Evolutionary conservation across 2,113 vertebrate genomes (phyloP), one percentile per base, ranked within the genome.

Genomic region (Psammodynastes pulverulentus): DNA sequence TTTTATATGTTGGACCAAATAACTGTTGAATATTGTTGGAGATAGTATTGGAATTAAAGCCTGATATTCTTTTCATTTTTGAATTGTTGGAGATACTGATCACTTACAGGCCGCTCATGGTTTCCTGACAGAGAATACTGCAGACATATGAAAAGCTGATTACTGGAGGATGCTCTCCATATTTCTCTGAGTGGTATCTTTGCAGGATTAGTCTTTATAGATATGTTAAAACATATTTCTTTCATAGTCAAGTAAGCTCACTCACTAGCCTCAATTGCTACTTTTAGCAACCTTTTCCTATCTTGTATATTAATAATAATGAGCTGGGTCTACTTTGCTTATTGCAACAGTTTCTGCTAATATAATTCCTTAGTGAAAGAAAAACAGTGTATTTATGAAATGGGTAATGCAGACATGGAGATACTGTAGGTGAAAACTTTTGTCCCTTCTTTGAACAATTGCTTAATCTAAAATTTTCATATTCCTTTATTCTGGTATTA

Each of bases 211-310:
- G 91, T 94, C 91, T 90, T 94, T 79, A 86, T 89, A 34, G 21
- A 86, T n/a, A n/a, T 93, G 93, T 87, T 94, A 90, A 93, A 91
- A 95, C 86, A 3, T 34, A 92, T 93, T 92, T 21, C 49, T 89
- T 94, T 53, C 48, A 84, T 89, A 3, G 89, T 93, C 67, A 79
- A 56, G 95, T 91, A 1, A 93, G 5, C 46, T 89, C n/a, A 88
- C 86, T 2, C 93, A 56, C 94, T 94, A 92, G 94, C 89, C 52
- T 67, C 79, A 88, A 91, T 89, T 94, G 95, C 91, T 91, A 95
- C 96, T 98, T 97, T 98, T 98, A 98, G 97, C 97, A 98, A 97
- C 97, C 97, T 98, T 97, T 96, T 97, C 96, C 96, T 97, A 86
- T 96, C 96, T 96, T 95, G 92, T 62, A 91, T 94, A 96, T 96